Evolutionary conservation across 2,888 invertebrate genomes (phyloP).

Genomic region (Theristus sp.): DNA sequence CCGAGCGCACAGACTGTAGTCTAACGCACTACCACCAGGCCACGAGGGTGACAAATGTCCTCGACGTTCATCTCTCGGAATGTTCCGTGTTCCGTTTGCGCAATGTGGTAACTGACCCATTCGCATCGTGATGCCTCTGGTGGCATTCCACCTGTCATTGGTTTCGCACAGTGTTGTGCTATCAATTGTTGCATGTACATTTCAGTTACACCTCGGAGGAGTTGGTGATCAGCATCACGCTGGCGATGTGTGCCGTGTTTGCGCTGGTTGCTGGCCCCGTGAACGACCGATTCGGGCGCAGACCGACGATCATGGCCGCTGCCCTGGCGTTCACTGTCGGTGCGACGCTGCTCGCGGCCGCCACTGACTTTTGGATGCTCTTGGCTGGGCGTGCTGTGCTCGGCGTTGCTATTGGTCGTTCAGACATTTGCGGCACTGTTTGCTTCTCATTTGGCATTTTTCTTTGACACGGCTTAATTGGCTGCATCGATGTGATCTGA

Average conservation of each 20-base stretch:
- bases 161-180: too few relatives aligned
- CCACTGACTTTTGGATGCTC: constrained; percentile 29
- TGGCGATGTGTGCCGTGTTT: constrained; percentile 34
- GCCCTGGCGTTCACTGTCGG: constrained; percentile 37
- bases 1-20: too few relatives aligned
- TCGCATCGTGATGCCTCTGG: too few relatives aligned
- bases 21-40: too few relatives aligned
- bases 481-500: too few relatives aligned
- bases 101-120: too few relatives aligned
- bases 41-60: too few relatives aligned
- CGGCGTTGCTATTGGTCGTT: constrained; percentile 37
- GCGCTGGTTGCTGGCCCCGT: constrained; percentile 34
- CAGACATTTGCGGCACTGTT: background rate
- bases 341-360: constrained; percentile 33
- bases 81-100: too few relatives aligned
- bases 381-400: constrained; percentile 34
- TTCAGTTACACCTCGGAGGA: too few relatives aligned
- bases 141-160: too few relatives aligned
- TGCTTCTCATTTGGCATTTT: background rate
- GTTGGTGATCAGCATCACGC: constrained; percentile 35
- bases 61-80: too few relatives aligned
- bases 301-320: constrained; percentile 36
- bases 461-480: background rate
- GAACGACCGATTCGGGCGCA: constrained; percentile 37
- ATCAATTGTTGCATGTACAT: too few relatives aligned